Conservation (phyloP, 2,113 vertebrate genomes). For the Gymnogyps californianus region DNA sequence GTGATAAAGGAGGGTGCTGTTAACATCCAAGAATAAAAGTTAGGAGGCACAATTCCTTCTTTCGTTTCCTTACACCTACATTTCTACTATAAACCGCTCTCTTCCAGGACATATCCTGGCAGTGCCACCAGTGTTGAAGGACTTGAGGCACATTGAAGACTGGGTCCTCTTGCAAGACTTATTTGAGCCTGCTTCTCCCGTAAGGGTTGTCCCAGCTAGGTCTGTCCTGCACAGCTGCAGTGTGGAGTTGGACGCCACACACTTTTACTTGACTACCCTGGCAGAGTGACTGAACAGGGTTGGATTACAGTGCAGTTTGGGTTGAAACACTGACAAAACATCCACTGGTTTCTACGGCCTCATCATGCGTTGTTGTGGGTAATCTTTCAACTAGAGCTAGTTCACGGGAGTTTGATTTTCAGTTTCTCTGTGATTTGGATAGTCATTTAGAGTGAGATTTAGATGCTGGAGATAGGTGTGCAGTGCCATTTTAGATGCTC, state of each 20-base stretch:
- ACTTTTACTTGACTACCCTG: not conserved
- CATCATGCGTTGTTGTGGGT: not conserved
- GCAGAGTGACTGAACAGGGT: not conserved
- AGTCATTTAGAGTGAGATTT: not conserved
- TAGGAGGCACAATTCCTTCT: not conserved
- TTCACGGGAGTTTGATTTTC: not conserved
- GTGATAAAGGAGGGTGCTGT: not conserved
- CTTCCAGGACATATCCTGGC: not conserved
- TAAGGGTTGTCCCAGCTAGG: not conserved
- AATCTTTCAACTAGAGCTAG: not conserved
- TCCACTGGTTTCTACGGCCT: not conserved
- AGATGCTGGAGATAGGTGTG: not conserved
- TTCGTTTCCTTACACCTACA: not conserved
- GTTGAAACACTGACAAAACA: not conserved
- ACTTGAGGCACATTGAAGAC: not conserved
- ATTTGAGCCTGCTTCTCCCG: not conserved
- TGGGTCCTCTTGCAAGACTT: not conserved
- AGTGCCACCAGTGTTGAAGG: not conserved
- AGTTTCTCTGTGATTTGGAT: not conserved
- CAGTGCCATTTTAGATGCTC: not conserved
- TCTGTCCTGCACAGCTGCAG: not conserved
- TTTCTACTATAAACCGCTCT: not conserved
- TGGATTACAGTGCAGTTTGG: not conserved
- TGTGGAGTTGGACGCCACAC: no score
- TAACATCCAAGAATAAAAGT: not conserved